These are phyloP conservation scores for Hyles euphorbiae DNA, from an alignment of 1,140 invertebrate species.

Conservation along the genomic window DNA sequence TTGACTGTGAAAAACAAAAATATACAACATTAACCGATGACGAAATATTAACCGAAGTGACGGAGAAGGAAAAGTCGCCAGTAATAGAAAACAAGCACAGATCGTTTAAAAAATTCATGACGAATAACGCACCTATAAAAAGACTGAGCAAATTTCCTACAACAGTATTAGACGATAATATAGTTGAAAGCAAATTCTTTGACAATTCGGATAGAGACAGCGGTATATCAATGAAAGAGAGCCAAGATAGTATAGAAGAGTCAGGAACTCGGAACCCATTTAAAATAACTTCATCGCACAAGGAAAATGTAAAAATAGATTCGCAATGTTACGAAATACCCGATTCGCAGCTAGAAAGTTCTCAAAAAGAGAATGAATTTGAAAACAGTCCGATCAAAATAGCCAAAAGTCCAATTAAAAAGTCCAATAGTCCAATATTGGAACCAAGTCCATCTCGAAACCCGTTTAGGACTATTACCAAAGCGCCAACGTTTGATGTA, in stretches of 20 bases:
- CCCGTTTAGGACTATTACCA: conserved; percentile 23
- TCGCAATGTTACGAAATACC: conserved; percentile 24
- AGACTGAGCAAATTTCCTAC: conserved; percentile 64
- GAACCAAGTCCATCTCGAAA: conserved; percentile 38
- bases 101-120: conserved; percentile 52
- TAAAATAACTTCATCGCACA: conserved; percentile 13
- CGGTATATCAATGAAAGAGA: conserved; percentile 9
- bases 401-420: background rate
- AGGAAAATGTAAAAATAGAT: conserved; percentile 22
- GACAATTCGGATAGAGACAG: background rate
- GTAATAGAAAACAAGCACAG: conserved; percentile 62
- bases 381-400: conserved; percentile 24
- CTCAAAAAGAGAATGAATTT: conserved; percentile 47
- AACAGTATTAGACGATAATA: conserved; percentile 55
- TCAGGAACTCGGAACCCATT: conserved; percentile 36
- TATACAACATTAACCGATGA: conserved; percentile 1
- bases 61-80: conserved; percentile 50
- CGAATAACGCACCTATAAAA: conserved; percentile 44
- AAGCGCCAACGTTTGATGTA: conserved; percentile 1
- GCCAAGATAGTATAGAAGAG: conserved; percentile 27
- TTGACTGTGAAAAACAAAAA: conserved; percentile 21
- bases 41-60: conserved; percentile 14
- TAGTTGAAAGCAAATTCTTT: conserved; percentile 70
- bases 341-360: conserved; percentile 28
- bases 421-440: conserved; percentile 43